phyloP scores from a whole-genome alignment of 2,113 vertebrate genomes.

The Pseudorectes ferrugineus region DNA sequence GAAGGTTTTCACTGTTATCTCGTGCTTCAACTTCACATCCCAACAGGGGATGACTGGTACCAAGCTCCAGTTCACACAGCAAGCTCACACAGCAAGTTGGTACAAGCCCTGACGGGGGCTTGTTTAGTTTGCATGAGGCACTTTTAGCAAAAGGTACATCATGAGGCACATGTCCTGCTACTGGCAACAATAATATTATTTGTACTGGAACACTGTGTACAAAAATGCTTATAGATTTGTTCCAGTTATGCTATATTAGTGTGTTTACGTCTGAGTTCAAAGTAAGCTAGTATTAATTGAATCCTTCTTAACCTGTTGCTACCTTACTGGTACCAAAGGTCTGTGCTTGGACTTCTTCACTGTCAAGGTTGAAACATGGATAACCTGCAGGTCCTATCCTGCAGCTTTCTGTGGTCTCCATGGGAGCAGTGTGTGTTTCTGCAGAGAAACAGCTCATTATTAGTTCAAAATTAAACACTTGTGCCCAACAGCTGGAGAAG shows the following conservation, averaged over 20 bases:
- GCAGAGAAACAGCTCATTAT: not conserved
- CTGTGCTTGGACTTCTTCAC: not conserved
- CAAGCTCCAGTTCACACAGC: not conserved
- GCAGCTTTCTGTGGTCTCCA: not conserved
- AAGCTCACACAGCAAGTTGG: not conserved
- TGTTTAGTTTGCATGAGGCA: not conserved
- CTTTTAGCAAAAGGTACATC: not conserved
- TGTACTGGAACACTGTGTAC: not conserved
- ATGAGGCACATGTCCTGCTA: not conserved
- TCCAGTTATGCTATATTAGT: not conserved
- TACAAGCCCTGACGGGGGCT: not conserved
- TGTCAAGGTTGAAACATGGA: not conserved
- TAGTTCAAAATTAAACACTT: not conserved
- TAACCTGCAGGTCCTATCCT: not conserved
- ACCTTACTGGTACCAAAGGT: not conserved
- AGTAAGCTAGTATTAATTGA: not conserved
- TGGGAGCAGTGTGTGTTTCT: not conserved
- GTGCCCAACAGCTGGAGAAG: not conserved
- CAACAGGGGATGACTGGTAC: not conserved
- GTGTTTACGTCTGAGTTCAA: not conserved
- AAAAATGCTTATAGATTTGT: not conserved
- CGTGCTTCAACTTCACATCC: not conserved
- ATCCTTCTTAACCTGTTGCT: not conserved
- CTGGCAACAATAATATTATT: not conserved
- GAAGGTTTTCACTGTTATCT: not conserved